A percentile compares a stretch with the other conserved stretches of the same genome.
Conservation (phyloP, 2,888 invertebrate genomes). For the Cheilosia vulpina region DNA sequence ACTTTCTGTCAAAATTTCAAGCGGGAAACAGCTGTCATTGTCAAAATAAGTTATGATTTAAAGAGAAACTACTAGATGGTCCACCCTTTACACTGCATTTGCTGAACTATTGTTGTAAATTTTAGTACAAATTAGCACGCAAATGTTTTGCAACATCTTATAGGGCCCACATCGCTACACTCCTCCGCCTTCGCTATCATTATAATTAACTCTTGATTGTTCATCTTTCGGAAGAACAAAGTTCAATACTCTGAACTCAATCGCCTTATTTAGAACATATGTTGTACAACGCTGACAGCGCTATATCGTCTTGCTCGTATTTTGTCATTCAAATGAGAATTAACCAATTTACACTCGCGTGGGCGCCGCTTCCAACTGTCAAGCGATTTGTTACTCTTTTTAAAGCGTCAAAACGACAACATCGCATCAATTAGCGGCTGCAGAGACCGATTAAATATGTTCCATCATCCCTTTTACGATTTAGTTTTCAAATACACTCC, state of each 20-base stretch:
- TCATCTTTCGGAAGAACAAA: not conserved
- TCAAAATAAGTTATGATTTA: no score
- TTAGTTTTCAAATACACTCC: not conserved
- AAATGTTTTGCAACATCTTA: not conserved
- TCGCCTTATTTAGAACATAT: slow-evolving; percentile 3
- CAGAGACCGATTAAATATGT: no score
- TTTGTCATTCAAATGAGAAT: not conserved
- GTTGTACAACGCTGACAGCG: not conserved
- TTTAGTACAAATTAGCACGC: no score
- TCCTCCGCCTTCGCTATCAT: not conserved
- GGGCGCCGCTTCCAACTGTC: slow-evolving; percentile 10
- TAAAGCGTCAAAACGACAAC: not conserved
- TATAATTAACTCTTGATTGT: not conserved
- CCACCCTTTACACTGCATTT: no score
- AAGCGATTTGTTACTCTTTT: not conserved
- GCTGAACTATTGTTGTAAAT: no score
- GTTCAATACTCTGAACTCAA: slow-evolving; percentile 18
- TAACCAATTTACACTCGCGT: not conserved
- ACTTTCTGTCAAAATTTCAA: no score
- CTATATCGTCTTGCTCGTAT: not conserved
- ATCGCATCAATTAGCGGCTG: slow-evolving; percentile 7
- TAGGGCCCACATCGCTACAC: not conserved
- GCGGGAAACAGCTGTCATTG: no score
- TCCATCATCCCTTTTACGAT: not conserved
- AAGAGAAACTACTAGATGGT: no score